phyloP scores from a whole-genome alignment of 2,888 invertebrate genomes.

The Morpho helenor region DNA sequence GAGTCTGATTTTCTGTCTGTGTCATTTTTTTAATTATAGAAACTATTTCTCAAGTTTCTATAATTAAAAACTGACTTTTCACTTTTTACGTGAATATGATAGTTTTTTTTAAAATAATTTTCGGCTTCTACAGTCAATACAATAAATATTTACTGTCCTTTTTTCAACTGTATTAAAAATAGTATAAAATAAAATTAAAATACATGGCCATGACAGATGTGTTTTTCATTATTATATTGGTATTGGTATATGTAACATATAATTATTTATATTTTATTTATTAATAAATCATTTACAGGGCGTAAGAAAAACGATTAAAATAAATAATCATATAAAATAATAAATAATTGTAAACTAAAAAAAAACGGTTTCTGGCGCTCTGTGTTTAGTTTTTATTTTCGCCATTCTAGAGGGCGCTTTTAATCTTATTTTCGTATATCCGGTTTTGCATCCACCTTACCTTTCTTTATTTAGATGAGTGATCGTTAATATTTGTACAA shows the following conservation, averaged over 20 bases:
- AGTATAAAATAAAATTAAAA: no score
- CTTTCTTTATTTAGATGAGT: constrained; percentile 24
- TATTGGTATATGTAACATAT: constrained; percentile 1
- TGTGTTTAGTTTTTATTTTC: constrained; percentile 20
- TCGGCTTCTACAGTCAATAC: no score
- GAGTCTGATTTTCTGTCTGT: no score
- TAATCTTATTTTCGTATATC: constrained; percentile 21
- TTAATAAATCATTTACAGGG: constrained; percentile 14
- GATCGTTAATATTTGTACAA: constrained; percentile 19
- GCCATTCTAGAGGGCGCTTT: constrained; percentile 29
- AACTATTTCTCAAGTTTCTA: no score
- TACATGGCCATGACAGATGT: constrained; percentile 8
- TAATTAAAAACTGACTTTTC: no score
- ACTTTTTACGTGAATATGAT: no score
- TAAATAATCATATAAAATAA: background rate
- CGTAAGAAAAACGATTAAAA: constrained; percentile 10
- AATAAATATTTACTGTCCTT: no score
- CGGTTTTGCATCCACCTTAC: constrained; percentile 26
- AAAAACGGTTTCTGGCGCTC: constrained; percentile 22
- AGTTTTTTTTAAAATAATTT: no score
- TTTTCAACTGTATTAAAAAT: no score
- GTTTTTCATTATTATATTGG: background rate
- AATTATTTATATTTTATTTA: constrained; percentile 2
- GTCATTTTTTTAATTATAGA: no score
- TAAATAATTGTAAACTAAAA: background rate